Conservation (phyloP, 92 coral and sea anemone species). For the Chrysogorgia sp. region DNA sequence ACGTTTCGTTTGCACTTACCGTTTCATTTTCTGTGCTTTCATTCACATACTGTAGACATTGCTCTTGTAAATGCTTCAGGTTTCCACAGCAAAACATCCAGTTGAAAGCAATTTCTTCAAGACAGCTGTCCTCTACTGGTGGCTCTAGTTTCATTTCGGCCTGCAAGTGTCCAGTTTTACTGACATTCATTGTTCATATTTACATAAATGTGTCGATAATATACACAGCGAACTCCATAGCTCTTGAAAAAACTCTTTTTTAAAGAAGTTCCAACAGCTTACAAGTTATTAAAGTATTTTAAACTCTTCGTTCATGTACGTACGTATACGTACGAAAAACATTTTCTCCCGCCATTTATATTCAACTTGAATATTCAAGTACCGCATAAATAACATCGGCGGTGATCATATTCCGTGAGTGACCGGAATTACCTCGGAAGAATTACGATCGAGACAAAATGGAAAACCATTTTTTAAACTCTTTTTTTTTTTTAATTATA, state of each 20-base stretch:
- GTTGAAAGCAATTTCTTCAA: conserved; percentile 74
- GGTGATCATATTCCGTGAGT: no score
- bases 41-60: conserved; percentile 59
- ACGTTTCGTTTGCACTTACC: conserved; percentile 22
- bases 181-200: neutral
- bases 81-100: conserved; percentile 82
- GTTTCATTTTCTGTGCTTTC: conserved; percentile 13
- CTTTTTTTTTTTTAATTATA: no score
- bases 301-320: no score
- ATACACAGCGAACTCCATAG: neutral
- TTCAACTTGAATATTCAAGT: no score
- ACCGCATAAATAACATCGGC: no score
- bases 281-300: no score
- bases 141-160: neutral
- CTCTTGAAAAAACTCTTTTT: neutral
- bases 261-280: no score
- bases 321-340: no score
- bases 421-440: no score
- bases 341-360: no score
- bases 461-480: no score
- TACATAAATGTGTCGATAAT: neutral
- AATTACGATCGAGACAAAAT: no score
- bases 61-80: conserved; percentile 60
- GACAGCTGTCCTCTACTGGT: conserved; percentile 45
- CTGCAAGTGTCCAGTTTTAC: neutral